Base-by-base conservation (phyloP, 2,797 vertebrate species). In the Huso huso region DNA sequence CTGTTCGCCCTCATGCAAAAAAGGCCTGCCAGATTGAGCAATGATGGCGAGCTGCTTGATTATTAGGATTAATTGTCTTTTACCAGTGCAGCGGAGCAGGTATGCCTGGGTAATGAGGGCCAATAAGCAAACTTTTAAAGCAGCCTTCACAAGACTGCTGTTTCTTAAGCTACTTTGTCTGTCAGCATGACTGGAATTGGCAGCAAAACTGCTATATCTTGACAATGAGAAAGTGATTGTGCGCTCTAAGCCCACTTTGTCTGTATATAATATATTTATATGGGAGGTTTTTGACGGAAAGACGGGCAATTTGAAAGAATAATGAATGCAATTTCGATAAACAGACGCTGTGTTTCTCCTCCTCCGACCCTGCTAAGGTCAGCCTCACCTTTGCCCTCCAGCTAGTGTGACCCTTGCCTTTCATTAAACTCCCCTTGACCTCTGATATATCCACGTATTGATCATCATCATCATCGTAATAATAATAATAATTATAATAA, bases 41-140 rank as follows among this genome's bases (percentile, higher is more conserved):
- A 99, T 97, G 90, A 90, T 84, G 86, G 75, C 83, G 83, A 88
- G 87, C 87, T 87, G 86, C 83, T 84, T 89, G 91, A 91, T 94
- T 96, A 98, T 99, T 95, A 98, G 95, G 91, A 97, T 98, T 98
- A 97, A 99, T 99, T 96, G 94, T 95, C 93, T 97, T 87, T 91
- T 95, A 93, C 88, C 89, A 88, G 89, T 89, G 92, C 92, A 87
- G 84, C 82, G 88, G 89, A 93, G 91, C 93, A 93, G 88, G 87
- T 90, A 91, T 86, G 87, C 90, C 84, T 88, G 90, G 89, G 87
- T 90, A 92, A 93, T 92, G 87, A 91, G 76, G 87, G 81, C 89
- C 89, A 84, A 87, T 81, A 87, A 89, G 81, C 83, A 85, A 79
- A 82, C 77, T 90, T 88, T 88, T 76, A 82, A 83, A 79, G 75